Evolutionary conservation across 2,888 invertebrate genomes (phyloP).

Genomic region (Steinernema carpocapsae): DNA sequence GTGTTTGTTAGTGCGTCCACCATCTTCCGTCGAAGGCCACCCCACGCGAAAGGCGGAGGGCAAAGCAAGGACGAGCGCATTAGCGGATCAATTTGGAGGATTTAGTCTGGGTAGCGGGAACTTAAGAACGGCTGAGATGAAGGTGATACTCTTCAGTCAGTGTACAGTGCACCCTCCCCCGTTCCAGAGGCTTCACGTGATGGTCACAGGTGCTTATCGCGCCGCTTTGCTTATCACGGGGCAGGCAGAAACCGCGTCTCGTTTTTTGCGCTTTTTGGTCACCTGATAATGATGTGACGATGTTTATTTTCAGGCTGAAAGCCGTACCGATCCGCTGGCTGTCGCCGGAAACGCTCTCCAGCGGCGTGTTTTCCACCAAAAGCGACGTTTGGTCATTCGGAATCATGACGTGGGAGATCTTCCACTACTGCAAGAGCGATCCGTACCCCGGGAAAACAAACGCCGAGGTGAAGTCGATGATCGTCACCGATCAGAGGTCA

Average conservation of each 20-base stretch:
- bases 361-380: constrained; percentile 31
- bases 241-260: too few species aligned
- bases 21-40: background rate
- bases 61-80: background rate
- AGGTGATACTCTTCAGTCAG: too few species aligned
- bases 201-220: too few species aligned
- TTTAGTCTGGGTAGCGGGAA: too few species aligned
- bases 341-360: constrained; percentile 27
- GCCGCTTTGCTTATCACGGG: too few species aligned
- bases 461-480: constrained; percentile 9
- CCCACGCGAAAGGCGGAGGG: background rate
- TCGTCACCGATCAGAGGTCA: constrained; percentile 13
- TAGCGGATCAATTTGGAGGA: too few species aligned
- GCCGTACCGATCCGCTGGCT: constrained; percentile 34
- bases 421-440: constrained; percentile 2
- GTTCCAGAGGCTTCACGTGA: too few species aligned
- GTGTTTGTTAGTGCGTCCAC: constrained; percentile 14
- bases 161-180: too few species aligned
- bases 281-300: background rate
- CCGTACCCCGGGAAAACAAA: constrained; percentile 24
- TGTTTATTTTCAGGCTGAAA: constrained; percentile 1
- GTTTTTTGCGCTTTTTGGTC: too few species aligned
- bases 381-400: constrained; percentile 37
- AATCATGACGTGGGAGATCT: constrained; percentile 8
- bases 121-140: too few species aligned